Evolutionary conservation across 2,797 vertebrate species (phyloP).

Genomic region (Gobionotothen gibberifrons): DNA sequence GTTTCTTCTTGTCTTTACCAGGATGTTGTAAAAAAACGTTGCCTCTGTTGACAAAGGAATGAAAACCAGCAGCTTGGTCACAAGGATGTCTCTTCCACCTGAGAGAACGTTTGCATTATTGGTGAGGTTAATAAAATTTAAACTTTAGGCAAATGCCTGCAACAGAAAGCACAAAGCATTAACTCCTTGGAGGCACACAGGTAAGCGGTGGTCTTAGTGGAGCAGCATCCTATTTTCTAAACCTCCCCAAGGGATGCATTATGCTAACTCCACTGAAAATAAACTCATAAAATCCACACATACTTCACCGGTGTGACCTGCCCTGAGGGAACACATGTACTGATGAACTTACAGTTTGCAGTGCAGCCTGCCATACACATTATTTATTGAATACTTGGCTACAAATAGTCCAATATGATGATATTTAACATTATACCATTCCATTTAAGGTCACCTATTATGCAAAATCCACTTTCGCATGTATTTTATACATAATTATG

Average conservation of each 20-base stretch:
- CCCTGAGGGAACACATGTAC: background rate
- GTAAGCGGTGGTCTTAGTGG: background rate
- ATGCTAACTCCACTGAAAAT: background rate
- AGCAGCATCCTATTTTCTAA: constrained; percentile 8
- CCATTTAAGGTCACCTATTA: too few species aligned
- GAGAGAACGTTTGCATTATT: background rate
- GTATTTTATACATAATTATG: too few species aligned
- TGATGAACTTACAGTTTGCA: background rate
- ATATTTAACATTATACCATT: too few species aligned
- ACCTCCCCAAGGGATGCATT: constrained; percentile 1
- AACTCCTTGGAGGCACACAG: background rate
- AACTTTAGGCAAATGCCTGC: background rate
- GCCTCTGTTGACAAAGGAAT: background rate
- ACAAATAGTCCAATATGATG: background rate
- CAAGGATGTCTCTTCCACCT: background rate
- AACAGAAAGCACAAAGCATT: background rate
- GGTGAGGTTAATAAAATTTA: background rate
- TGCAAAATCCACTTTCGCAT: too few species aligned
- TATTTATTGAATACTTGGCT: background rate
- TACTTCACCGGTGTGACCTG: background rate
- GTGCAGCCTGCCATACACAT: background rate
- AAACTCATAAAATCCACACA: background rate
- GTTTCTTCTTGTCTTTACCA: too few species aligned
- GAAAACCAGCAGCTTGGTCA: background rate
- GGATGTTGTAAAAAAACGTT: too few species aligned